These are phyloP conservation scores for Sinosuthora webbiana DNA, from an alignment of 2,113 vertebrate species.

Conservation along the genomic window DNA sequence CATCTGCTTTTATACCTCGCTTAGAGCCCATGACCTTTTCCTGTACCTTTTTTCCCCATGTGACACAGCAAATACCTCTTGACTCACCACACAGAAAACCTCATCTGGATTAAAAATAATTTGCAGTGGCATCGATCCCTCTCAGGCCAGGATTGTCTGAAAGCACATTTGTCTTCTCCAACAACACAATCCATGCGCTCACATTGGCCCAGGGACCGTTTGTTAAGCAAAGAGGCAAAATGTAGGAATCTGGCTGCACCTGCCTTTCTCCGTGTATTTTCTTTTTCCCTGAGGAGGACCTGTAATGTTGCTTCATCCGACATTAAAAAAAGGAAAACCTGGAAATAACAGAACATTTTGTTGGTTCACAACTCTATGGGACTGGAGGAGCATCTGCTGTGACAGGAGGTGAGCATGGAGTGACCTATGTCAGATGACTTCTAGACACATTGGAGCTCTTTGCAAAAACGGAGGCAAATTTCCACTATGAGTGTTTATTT, in stretches of 20 bases:
- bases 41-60: background rate
- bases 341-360: constrained; percentile 5
- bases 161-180: background rate
- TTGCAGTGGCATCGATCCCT: background rate
- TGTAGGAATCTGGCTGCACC: background rate
- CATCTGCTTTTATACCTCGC: background rate
- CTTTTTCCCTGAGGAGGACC: background rate
- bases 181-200: background rate
- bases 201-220: background rate
- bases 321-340: background rate
- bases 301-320: background rate
- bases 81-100: background rate
- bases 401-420: constrained; percentile 37
- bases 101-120: background rate
- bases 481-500: constrained; percentile 2
- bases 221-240: background rate
- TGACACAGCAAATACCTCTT: background rate
- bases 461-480: constrained; percentile 7
- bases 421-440: background rate
- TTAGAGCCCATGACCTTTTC: background rate
- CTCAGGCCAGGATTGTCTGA: background rate
- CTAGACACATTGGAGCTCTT: background rate
- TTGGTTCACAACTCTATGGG: background rate
- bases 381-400: constrained; percentile 22
- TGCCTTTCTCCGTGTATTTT: background rate